phyloP scores from a whole-genome alignment of 2,113 vertebrate genomes.

The Progne subis region DNA sequence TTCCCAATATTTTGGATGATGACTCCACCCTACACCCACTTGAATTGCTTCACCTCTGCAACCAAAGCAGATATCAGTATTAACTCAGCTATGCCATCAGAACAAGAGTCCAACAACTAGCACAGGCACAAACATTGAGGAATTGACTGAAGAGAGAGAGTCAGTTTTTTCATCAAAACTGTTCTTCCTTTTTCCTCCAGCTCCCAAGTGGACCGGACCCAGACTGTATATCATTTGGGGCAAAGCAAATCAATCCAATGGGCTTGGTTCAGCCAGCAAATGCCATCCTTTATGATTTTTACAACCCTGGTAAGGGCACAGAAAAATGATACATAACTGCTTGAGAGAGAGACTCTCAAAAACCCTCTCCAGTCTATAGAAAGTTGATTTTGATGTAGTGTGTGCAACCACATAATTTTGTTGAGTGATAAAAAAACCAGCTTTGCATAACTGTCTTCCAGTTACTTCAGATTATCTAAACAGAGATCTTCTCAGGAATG shows the following conservation, averaged over 20 bases:
- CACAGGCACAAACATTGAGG: neutral
- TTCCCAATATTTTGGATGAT: neutral
- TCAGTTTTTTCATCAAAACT: neutral
- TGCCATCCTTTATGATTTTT: slow-evolving; percentile 76
- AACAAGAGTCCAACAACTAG: neutral
- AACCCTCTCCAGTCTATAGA: neutral
- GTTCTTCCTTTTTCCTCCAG: slow-evolving; percentile 31
- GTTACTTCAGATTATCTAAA: neutral
- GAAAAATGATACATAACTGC: neutral
- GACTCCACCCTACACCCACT: neutral
- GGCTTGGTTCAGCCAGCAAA: slow-evolving; percentile 77
- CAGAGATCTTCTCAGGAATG: neutral
- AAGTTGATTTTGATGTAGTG: neutral
- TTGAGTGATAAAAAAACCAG: neutral
- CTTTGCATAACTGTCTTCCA: neutral
- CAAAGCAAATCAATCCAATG: slow-evolving; percentile 72
- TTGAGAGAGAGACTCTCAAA: neutral
- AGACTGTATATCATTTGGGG: slow-evolving; percentile 69
- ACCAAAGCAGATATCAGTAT: neutral
- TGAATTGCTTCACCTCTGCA: neutral
- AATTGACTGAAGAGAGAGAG: neutral
- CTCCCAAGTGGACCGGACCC: slow-evolving; percentile 4
- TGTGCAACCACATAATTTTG: neutral
- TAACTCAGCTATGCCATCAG: neutral
- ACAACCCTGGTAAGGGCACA: slow-evolving; percentile 71